These are phyloP conservation scores for Elephantulus edwardii DNA, from an alignment of 2,113 vertebrate genomes.

Conservation along the genomic window DNA sequence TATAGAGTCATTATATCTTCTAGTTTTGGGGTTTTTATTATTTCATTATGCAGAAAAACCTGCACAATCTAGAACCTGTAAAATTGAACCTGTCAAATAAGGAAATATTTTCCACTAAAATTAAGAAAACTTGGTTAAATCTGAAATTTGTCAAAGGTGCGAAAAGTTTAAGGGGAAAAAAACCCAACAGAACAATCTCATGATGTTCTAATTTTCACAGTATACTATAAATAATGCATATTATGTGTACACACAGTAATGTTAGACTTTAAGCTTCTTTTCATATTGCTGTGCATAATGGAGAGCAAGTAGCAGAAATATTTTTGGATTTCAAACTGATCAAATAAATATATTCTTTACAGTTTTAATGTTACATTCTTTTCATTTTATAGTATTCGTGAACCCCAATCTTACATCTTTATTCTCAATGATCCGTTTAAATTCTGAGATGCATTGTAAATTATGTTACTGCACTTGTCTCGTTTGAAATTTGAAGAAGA, in stretches of 20 bases:
- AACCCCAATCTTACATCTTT: background rate
- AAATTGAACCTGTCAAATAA: background rate
- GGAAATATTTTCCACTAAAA: background rate
- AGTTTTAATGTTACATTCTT: background rate
- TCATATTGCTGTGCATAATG: background rate
- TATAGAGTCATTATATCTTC: background rate
- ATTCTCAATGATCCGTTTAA: background rate
- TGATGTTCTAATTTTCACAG: background rate
- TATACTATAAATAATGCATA: background rate
- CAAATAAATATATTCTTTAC: background rate
- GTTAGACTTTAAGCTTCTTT: background rate
- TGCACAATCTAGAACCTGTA: background rate
- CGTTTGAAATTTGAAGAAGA: background rate
- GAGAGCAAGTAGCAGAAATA: background rate
- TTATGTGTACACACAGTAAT: background rate
- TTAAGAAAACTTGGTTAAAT: no score
- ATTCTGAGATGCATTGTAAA: background rate
- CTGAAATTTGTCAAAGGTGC: background rate
- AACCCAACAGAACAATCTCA: no score
- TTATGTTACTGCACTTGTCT: background rate
- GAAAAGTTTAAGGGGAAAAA: background rate
- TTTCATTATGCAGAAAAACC: background rate
- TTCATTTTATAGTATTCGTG: background rate
- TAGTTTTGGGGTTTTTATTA: background rate
- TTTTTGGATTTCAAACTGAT: background rate